Conservation (phyloP, 2,113 vertebrate genomes). For the Bufo gargarizans region DNA sequence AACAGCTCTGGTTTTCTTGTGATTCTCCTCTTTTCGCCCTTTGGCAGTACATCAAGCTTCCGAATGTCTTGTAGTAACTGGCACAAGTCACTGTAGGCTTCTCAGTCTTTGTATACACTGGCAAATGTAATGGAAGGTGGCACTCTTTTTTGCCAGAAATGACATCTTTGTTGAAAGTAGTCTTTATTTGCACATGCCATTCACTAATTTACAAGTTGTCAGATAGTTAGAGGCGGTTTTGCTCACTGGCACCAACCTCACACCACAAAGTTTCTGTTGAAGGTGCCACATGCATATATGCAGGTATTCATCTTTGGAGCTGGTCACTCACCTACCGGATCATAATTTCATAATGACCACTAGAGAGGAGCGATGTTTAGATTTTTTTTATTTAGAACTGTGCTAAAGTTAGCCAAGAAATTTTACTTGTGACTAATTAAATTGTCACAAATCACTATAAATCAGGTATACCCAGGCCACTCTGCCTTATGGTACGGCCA, state of each 20-base stretch:
- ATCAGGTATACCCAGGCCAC: too few relatives aligned
- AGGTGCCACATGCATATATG: neutral
- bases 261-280: neutral
- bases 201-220: neutral
- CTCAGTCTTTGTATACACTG: constrained; percentile 11
- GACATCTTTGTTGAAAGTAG: neutral
- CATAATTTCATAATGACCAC: too few relatives aligned
- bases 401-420: too few relatives aligned
- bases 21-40: neutral
- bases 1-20: neutral
- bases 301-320: too few relatives aligned
- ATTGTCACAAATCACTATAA: too few relatives aligned
- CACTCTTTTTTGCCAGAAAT: neutral
- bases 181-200: neutral
- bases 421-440: too few relatives aligned
- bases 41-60: constrained; percentile 30
- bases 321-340: too few relatives aligned
- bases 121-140: neutral
- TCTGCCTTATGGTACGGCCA: too few relatives aligned
- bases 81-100: constrained; percentile 1
- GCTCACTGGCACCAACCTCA: neutral
- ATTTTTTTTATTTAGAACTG: too few relatives aligned
- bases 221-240: neutral
- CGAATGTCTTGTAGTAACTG: constrained; percentile 32
- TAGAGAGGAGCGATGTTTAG: too few relatives aligned